Evolutionary conservation across 2,888 invertebrate genomes (phyloP).

Genomic region (Harpalus rufipes): DNA sequence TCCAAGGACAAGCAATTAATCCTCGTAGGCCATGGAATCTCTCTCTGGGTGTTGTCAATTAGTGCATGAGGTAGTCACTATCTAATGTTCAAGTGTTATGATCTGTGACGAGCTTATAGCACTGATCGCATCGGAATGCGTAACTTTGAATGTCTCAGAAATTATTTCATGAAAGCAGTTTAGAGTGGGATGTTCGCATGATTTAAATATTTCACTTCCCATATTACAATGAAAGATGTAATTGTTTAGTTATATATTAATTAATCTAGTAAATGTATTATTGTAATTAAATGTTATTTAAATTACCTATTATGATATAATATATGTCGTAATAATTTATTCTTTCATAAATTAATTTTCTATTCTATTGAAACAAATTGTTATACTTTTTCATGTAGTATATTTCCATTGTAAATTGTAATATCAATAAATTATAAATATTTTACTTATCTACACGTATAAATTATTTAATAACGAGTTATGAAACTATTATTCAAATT

Average conservation of each 20-base stretch:
- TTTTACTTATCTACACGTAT: no score
- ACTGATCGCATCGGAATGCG: neutral
- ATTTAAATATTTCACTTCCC: constrained; percentile 14
- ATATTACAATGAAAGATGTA: neutral
- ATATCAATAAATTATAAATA: neutral
- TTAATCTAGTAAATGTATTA: neutral
- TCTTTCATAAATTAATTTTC: constrained; percentile 14
- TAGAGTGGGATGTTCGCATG: neutral
- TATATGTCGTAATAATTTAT: constrained; percentile 11
- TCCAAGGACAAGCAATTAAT: constrained; percentile 16
- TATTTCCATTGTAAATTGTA: neutral
- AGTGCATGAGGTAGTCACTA: constrained; percentile 1
- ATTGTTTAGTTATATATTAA: constrained; percentile 1
- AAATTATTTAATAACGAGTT: no score
- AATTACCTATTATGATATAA: constrained; percentile 6
- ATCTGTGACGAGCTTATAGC: neutral
- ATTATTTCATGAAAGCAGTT: neutral
- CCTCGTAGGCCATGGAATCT: constrained; percentile 33
- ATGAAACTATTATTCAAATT: no score
- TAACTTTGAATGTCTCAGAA: neutral
- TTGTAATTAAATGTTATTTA: constrained; percentile 20
- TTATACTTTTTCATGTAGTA: neutral
- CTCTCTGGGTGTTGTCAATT: constrained; percentile 27
- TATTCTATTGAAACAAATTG: neutral
- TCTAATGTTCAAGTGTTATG: neutral